These are phyloP conservation scores for Drosophila funebris DNA, from an alignment of 1,140 invertebrate genomes.

Conservation along the genomic window DNA sequence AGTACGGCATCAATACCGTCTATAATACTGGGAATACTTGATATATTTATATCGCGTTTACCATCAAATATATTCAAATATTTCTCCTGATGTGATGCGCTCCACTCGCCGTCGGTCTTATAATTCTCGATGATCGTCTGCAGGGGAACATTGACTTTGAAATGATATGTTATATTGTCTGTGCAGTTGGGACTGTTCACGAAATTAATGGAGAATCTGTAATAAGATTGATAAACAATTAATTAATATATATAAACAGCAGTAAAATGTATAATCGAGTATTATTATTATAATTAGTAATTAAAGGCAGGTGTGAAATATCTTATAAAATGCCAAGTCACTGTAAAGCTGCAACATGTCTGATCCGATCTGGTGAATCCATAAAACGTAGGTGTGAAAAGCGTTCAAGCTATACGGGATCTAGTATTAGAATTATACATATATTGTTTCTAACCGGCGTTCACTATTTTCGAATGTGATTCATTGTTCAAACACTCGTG, in stretches of 20 bases:
- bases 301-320: conserved; percentile 9
- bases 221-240: neutral
- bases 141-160: conserved; percentile 60
- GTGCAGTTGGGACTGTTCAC: conserved; percentile 62
- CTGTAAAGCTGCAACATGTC: conserved; percentile 23
- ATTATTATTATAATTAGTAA: too few relatives aligned
- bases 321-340: conserved; percentile 17
- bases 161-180: conserved; percentile 77
- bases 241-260: neutral
- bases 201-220: conserved; percentile 81
- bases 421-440: neutral
- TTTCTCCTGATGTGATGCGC: conserved; percentile 47
- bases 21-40: conserved; percentile 24
- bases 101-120: conserved; percentile 71
- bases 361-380: conserved; percentile 25
- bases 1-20: conserved; percentile 39
- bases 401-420: conserved; percentile 42
- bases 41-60: conserved; percentile 45
- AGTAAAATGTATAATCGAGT: neutral
- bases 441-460: conserved; percentile 18
- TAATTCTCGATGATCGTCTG: conserved; percentile 72
- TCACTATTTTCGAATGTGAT: conserved; percentile 8
- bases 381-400: conserved; percentile 31
- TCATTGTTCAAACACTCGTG: conserved; percentile 12
- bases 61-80: conserved; percentile 69